Evolutionary conservation across 2,113 vertebrate genomes (phyloP).

Genomic region (Petroica traversi): DNA sequence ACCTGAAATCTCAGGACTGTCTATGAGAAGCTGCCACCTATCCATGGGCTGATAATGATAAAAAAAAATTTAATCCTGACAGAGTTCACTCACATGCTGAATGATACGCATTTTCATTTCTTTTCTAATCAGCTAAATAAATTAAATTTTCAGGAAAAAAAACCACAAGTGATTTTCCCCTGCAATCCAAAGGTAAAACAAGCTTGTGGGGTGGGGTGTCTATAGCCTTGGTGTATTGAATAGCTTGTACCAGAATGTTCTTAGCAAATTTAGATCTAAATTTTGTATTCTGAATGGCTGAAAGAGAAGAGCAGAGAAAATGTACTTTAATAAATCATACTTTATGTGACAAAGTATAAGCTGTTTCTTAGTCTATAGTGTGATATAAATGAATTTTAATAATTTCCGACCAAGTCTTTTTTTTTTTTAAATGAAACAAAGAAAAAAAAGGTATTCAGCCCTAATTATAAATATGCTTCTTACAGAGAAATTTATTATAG

Average conservation of each 20-base stretch:
- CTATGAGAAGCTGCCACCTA: neutral
- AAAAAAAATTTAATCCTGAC: neutral
- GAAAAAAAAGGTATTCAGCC: neutral
- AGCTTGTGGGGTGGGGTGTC: rapidly evolving
- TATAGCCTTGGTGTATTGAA: neutral
- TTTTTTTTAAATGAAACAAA: neutral
- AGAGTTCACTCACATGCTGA: neutral
- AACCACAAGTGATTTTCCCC: neutral
- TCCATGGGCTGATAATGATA: neutral
- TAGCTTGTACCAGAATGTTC: neutral
- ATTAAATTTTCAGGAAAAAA: neutral
- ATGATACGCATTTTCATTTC: neutral
- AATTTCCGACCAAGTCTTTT: neutral
- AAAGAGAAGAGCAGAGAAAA: neutral
- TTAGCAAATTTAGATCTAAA: neutral
- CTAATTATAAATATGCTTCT: neutral
- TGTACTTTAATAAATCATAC: neutral
- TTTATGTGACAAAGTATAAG: neutral
- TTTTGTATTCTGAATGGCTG: neutral
- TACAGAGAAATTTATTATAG: neutral
- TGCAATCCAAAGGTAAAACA: neutral
- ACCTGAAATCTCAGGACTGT: neutral
- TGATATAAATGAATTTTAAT: neutral
- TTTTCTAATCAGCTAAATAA: neutral
- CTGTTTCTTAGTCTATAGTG: neutral